These are phyloP conservation scores for Latrodectus elegans DNA, from an alignment of 2,888 invertebrate species.

Conservation along the genomic window DNA sequence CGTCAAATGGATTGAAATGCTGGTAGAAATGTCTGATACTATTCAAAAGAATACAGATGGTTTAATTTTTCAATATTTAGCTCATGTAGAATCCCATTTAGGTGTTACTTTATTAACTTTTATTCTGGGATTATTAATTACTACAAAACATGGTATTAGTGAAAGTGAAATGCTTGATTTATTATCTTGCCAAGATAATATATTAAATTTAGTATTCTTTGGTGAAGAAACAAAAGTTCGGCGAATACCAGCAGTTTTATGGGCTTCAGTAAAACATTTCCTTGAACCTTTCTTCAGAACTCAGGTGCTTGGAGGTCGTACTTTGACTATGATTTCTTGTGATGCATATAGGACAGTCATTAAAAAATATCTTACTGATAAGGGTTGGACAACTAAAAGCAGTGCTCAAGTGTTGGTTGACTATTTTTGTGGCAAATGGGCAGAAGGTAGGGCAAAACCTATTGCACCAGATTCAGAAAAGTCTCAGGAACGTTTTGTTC, in stretches of 20 bases:
- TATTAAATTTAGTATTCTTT: conserved; percentile 71
- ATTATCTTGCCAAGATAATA: conserved; percentile 74
- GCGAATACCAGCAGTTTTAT: conserved; percentile 53
- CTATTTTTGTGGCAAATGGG: conserved; percentile 63
- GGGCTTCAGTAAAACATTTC: conserved; percentile 51
- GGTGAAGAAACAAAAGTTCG: conserved; percentile 43
- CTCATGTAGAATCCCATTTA: conserved; percentile 63
- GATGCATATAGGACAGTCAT: conserved; percentile 64
- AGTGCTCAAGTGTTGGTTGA: conserved; percentile 53
- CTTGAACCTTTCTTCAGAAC: conserved; percentile 56
- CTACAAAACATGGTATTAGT: conserved; percentile 85
- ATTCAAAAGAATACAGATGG: conserved; percentile 56
- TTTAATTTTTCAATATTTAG: conserved; percentile 48
- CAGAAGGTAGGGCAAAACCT: conserved; percentile 46
- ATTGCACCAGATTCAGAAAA: conserved; percentile 43
- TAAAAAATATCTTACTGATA: conserved; percentile 48
- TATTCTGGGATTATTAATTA: conserved; percentile 83
- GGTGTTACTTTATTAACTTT: conserved; percentile 72
- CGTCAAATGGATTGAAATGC: conserved; percentile 41
- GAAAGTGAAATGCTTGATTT: conserved; percentile 85
- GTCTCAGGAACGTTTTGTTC: conserved; percentile 52
- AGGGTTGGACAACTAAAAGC: conserved; percentile 39
- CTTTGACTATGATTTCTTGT: conserved; percentile 55
- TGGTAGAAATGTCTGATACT: conserved; percentile 26
- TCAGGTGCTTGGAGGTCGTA: conserved; percentile 62